A percentile compares a stretch with the other conserved stretches of the same genome.
phyloP scores from a whole-genome alignment of 2,113 vertebrate genomes.

The Colinus virginianus region DNA sequence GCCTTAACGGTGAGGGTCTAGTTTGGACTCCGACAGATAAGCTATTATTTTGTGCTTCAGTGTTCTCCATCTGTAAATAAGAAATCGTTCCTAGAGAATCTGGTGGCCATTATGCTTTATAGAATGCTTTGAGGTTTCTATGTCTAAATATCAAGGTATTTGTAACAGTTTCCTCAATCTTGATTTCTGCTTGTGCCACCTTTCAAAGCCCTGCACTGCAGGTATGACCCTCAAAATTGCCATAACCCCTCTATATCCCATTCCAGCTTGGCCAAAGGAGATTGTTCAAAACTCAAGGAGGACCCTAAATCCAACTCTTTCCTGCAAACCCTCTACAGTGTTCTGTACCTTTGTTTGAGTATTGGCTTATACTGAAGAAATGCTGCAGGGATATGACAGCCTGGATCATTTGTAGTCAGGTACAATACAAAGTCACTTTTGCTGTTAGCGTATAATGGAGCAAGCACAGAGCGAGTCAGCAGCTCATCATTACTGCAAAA shows the following conservation, averaged over 20 bases:
- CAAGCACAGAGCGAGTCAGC: not conserved
- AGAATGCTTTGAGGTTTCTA: not conserved
- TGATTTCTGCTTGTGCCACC: not conserved
- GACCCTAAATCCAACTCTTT: not conserved
- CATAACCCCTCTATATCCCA: not conserved
- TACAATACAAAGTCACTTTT: slow-evolving; percentile 46
- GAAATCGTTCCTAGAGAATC: not conserved
- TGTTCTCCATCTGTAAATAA: not conserved
- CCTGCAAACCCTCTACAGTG: not conserved
- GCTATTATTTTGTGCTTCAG: not conserved
- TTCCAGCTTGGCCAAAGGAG: not conserved
- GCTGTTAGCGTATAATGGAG: slow-evolving; percentile 9
- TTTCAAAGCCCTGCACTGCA: not conserved
- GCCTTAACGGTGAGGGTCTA: not conserved
- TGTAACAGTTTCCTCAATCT: not conserved
- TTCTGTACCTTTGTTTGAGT: not conserved
- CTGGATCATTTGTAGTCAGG: not conserved
- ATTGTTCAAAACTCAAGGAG: not conserved
- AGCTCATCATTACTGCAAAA: slow-evolving; percentile 65
- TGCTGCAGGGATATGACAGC: not conserved
- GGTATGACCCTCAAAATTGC: not conserved
- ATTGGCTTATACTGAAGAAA: not conserved
- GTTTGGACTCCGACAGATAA: not conserved
- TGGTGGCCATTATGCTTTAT: not conserved
- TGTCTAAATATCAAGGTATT: not conserved